A percentile compares a stretch with the other conserved stretches of the same genome.
These are phyloP conservation scores for Tetranychus piercei DNA, from an alignment of 2,888 invertebrate genomes.

Conservation along the genomic window DNA sequence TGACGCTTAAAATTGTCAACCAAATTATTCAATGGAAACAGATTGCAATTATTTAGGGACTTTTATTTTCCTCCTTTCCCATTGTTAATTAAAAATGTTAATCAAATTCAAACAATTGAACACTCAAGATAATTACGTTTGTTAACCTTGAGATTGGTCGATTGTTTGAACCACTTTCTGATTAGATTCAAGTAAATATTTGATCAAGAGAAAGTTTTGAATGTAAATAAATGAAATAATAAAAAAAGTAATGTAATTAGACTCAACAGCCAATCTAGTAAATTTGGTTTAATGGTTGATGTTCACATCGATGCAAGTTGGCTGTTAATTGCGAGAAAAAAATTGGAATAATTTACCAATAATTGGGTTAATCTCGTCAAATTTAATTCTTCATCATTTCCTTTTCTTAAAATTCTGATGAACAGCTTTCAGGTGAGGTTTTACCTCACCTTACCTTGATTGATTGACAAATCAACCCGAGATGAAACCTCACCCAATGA, in stretches of 20 bases:
- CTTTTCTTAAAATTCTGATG: neutral
- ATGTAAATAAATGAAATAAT: neutral
- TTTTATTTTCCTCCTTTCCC: neutral
- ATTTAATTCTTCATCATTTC: neutral
- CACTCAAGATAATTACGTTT: neutral
- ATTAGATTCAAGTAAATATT: neutral
- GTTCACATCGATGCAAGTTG: neutral
- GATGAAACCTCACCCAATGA: neutral
- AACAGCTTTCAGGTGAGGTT: neutral
- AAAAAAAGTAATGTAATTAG: neutral
- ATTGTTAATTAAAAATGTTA: neutral
- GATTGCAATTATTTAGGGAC: neutral
- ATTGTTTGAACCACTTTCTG: neutral
- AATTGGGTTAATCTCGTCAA: neutral
- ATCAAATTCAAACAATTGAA: no score
- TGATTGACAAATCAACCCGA: neutral
- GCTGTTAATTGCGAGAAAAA: neutral
- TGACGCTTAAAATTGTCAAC: neutral
- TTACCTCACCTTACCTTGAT: neutral
- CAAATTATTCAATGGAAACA: neutral
- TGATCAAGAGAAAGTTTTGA: neutral
- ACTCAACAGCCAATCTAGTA: neutral
- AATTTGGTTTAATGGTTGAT: neutral
- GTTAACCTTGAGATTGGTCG: neutral
- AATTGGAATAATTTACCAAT: neutral